Percentiles rank a stretch among this genome's conserved stretches.
These are phyloP conservation scores for Listronotus bonariensis DNA, from an alignment of 1,140 invertebrate genomes.

Conservation along the genomic window DNA sequence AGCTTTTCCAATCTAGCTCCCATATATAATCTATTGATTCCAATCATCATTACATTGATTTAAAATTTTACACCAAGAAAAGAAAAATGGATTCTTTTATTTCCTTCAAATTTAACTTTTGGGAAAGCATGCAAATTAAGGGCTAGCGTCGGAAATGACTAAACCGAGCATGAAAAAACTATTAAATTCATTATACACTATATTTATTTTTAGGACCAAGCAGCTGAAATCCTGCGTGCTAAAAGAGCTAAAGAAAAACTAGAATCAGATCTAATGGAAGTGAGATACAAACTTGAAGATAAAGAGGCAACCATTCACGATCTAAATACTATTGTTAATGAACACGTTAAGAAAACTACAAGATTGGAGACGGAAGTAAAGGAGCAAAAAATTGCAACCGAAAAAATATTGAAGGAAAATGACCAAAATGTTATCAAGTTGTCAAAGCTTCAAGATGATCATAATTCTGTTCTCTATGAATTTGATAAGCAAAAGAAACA, in stretches of 20 bases:
- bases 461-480: conserved; percentile 33
- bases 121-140: too few relatives aligned
- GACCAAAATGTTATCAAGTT: conserved; percentile 49
- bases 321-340: conserved; percentile 50
- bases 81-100: too few relatives aligned
- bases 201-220: conserved; percentile 38
- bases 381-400: conserved; percentile 53
- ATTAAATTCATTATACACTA: too few relatives aligned
- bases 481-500: conserved; percentile 34
- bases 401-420: conserved; percentile 52
- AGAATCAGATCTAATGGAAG: conserved; percentile 44
- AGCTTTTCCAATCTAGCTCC: too few relatives aligned
- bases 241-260: conserved; percentile 47
- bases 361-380: conserved; percentile 58
- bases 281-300: conserved; percentile 40
- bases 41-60: too few relatives aligned
- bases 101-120: too few relatives aligned
- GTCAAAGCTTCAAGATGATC: conserved; percentile 39
- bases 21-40: too few relatives aligned
- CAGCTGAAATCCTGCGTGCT: conserved; percentile 38
- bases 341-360: conserved; percentile 50
- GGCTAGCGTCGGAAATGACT: too few relatives aligned
- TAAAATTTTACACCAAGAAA: too few relatives aligned
- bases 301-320: conserved; percentile 48
- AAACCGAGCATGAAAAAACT: too few relatives aligned